phyloP scores from a whole-genome alignment of 2,113 vertebrate species.

The Poecilia latipinna region DNA sequence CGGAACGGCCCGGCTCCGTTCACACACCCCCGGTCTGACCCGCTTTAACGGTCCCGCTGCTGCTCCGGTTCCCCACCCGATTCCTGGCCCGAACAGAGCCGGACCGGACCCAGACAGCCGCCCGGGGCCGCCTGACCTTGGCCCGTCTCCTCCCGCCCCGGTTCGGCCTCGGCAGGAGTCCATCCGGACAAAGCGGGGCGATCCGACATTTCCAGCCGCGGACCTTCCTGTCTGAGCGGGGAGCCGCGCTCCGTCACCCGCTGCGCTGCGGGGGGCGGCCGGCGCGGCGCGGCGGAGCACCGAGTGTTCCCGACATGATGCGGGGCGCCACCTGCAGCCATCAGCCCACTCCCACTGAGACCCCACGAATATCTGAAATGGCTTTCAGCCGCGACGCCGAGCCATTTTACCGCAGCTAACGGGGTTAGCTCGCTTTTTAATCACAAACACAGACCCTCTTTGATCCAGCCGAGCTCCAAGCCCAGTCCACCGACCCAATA shows the following conservation, averaged over 20 bases:
- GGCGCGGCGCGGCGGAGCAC: background rate
- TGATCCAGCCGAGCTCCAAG: fast-evolving
- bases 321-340: conserved; percentile 35
- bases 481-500: fast-evolving
- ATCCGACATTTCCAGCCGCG: conserved; percentile 49
- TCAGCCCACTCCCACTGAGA: conserved; percentile 54
- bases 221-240: conserved; percentile 29
- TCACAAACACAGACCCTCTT: background rate
- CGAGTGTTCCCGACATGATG: conserved; percentile 20
- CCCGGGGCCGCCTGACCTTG: conserved; percentile 66
- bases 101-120: background rate
- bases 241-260: background rate
- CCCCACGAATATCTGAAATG: conserved; percentile 64
- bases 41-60: background rate
- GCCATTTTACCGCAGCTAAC: conserved; percentile 69
- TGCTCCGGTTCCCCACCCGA: background rate
- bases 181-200: conserved; percentile 63
- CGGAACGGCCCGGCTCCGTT: background rate
- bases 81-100: background rate
- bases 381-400: conserved; percentile 54
- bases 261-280: background rate
- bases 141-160: conserved; percentile 45
- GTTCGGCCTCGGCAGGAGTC: conserved; percentile 33
- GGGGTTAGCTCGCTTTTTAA: conserved; percentile 10
- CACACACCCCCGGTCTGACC: background rate